phyloP scores from a whole-genome alignment of 2,888 invertebrate species.

The Polyommatus iphigenia region DNA sequence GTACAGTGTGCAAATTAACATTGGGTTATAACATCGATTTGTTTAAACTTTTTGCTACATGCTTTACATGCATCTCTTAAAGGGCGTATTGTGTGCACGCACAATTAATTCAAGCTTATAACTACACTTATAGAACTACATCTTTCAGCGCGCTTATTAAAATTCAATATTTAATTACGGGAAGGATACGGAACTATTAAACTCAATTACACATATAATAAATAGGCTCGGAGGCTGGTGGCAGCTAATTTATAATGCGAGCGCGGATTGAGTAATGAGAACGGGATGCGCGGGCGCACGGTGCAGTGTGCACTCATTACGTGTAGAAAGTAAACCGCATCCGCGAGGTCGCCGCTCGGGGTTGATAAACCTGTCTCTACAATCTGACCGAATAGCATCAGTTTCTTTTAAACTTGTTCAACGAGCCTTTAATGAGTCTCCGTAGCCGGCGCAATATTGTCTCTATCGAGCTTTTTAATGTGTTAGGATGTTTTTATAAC shows the following conservation, averaged over 20 bases:
- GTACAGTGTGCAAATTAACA: neutral
- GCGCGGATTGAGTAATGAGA: conserved; percentile 44
- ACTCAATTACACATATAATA: conserved; percentile 29
- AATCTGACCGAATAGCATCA: conserved; percentile 53
- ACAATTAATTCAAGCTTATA: neutral
- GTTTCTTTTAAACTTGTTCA: conserved; percentile 66
- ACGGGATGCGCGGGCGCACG: conserved; percentile 65
- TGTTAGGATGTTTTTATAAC: neutral
- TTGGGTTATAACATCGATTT: neutral
- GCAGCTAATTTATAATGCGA: conserved; percentile 19
- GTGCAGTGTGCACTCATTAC: conserved; percentile 63
- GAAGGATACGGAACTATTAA: conserved; percentile 25
- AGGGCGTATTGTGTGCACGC: neutral
- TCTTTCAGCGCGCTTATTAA: neutral
- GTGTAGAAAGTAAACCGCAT: conserved; percentile 75
- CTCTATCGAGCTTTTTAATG: neutral
- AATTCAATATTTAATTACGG: conserved; percentile 20
- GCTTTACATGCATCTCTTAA: neutral
- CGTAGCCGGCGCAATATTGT: conserved; percentile 26
- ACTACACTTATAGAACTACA: neutral
- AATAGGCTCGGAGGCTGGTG: conserved; percentile 18
- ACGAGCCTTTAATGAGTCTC: conserved; percentile 47
- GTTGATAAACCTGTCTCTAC: conserved; percentile 68
- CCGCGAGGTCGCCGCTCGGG: conserved; percentile 68
- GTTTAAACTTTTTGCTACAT: neutral